Evolutionary conservation across 1,140 invertebrate species (phyloP).

Genomic region (Cyrtorhinus lividipennis): DNA sequence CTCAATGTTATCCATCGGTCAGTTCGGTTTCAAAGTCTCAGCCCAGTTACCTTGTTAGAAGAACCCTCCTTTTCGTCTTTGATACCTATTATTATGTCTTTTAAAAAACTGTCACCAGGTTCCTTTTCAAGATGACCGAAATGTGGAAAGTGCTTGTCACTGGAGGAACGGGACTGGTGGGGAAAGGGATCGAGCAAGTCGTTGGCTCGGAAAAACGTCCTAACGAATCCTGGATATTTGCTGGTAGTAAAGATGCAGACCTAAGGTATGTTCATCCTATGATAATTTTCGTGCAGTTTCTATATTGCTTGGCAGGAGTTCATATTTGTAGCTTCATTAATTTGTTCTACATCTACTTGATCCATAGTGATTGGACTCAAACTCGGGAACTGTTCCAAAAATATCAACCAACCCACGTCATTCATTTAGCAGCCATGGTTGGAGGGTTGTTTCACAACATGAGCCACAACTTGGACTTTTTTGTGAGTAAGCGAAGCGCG

Average conservation of each 20-base stretch:
- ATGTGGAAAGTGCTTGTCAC: constrained; percentile 59
- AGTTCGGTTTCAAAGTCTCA: too few relatives aligned
- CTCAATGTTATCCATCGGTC: too few relatives aligned
- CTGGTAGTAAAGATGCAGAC: constrained; percentile 85
- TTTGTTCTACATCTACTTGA: too few relatives aligned
- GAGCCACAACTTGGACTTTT: constrained; percentile 90
- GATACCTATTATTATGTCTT: too few relatives aligned
- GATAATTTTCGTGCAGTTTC: too few relatives aligned
- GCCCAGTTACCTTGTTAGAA: too few relatives aligned
- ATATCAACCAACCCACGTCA: constrained; percentile 85
- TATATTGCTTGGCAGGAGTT: too few relatives aligned
- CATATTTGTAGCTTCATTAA: too few relatives aligned
- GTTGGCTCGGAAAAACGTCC: constrained; percentile 36
- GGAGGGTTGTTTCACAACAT: constrained; percentile 96
- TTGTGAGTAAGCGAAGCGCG: constrained; percentile 45
- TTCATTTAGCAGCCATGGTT: constrained; percentile 97
- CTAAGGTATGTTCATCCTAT: constrained; percentile 73
- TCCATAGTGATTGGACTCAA: constrained; percentile 54
- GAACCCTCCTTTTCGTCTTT: too few relatives aligned
- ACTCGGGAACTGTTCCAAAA: constrained; percentile 68
- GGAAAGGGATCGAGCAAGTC: constrained; percentile 64
- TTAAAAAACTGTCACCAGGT: too few relatives aligned
- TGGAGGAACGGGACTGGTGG: constrained; percentile 83
- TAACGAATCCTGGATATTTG: constrained; percentile 80
- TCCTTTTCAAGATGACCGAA: background rate